Conservation (phyloP, 2,888 invertebrate species). For the Seladonia tumulorum region DNA sequence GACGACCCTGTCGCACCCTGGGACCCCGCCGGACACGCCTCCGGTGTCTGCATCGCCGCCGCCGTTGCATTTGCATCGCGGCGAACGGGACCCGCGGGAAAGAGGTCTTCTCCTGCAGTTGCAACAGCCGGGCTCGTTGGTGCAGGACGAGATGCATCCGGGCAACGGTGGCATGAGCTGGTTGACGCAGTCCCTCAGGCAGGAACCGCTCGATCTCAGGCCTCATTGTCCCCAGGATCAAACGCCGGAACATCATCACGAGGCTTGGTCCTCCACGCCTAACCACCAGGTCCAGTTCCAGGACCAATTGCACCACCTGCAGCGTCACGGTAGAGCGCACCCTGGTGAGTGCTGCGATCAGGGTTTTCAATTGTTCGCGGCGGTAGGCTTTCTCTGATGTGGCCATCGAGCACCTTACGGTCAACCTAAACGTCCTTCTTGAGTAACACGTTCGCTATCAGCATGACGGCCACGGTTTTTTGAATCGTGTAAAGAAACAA, state of each 20-base stretch:
- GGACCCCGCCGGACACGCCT: constrained; percentile 95
- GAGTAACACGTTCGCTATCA: background rate
- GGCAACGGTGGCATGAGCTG: constrained; percentile 89
- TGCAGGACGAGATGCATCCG: constrained; percentile 78
- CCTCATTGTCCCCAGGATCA: constrained; percentile 87
- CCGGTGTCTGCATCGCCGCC: constrained; percentile 88
- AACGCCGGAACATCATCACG: constrained; percentile 82
- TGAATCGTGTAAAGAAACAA: background rate
- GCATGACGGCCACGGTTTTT: background rate
- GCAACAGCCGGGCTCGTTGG: constrained; percentile 79
- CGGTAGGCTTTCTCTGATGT: background rate
- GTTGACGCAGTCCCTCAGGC: constrained; percentile 90
- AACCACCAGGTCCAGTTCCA: constrained; percentile 81
- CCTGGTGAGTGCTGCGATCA: constrained; percentile 63
- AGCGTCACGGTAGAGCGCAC: constrained; percentile 79
- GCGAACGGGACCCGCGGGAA: constrained; percentile 78
- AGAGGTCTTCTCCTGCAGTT: constrained; percentile 76
- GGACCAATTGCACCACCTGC: constrained; percentile 77
- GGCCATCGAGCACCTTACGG: background rate
- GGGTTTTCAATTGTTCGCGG: background rate
- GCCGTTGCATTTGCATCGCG: constrained; percentile 82
- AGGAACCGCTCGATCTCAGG: constrained; percentile 92
- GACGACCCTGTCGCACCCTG: constrained; percentile 86
- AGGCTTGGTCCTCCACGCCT: constrained; percentile 77
- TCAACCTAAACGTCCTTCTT: too few species aligned